These are phyloP conservation scores for Ceratina calcarata DNA, from an alignment of 1,140 invertebrate genomes.

Conservation along the genomic window DNA sequence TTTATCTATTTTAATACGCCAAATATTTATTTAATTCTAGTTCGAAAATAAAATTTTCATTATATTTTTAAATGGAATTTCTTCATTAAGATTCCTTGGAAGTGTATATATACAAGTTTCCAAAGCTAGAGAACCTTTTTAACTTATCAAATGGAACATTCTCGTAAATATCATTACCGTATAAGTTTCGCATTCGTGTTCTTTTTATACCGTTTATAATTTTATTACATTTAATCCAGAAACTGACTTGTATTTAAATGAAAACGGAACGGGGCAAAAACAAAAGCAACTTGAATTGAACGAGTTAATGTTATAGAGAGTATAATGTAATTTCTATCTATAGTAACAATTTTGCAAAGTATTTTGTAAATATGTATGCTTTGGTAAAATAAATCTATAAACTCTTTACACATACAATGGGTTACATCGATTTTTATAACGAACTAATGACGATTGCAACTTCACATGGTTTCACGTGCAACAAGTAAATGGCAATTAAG, in stretches of 20 bases:
- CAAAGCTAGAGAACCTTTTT: slow-evolving; percentile 14
- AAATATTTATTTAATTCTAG: slow-evolving; percentile 21
- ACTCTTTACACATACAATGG: slow-evolving; percentile 56
- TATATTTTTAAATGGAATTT: slow-evolving; percentile 32
- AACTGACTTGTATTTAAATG: slow-evolving; percentile 10
- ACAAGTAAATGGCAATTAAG: neutral
- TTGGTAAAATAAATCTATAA: slow-evolving; percentile 70
- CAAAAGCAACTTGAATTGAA: slow-evolving; percentile 40
- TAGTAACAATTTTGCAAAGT: slow-evolving; percentile 65
- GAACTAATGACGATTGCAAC: slow-evolving; percentile 19
- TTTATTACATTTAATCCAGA: slow-evolving; percentile 37
- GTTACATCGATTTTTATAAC: slow-evolving; percentile 51
- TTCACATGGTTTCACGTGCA: slow-evolving; percentile 18
- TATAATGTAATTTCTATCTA: slow-evolving; percentile 57
- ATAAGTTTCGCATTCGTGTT: slow-evolving; percentile 43
- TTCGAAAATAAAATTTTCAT: slow-evolving; percentile 35
- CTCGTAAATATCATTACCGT: slow-evolving; percentile 5
- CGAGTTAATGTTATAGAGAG: slow-evolving; percentile 33
- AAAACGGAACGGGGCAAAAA: slow-evolving; percentile 13
- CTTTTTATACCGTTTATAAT: slow-evolving; percentile 51
- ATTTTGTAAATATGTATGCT: slow-evolving; percentile 74
- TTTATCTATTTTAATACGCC: slow-evolving; percentile 20
- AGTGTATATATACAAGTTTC: slow-evolving; percentile 64
- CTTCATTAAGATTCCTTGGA: slow-evolving; percentile 55
- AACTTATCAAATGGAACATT: slow-evolving; percentile 1